A percentile compares a stretch with the other conserved stretches of the same genome.
Evolutionary conservation across 2,888 invertebrate genomes (phyloP).

Genomic region (Pinctada fucata): DNA sequence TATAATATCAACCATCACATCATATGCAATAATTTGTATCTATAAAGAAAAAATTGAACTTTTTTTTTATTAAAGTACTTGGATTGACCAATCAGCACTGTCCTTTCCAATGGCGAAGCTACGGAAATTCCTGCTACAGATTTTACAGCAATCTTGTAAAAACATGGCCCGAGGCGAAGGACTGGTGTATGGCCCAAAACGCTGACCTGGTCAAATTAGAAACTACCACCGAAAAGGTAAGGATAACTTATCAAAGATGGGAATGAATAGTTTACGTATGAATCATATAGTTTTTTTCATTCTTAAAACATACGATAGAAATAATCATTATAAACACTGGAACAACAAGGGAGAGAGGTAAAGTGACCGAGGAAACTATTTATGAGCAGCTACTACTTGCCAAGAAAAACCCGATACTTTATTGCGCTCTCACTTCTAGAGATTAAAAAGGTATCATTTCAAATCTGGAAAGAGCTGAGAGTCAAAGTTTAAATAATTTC

Average conservation of each 20-base stretch:
- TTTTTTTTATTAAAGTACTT: background rate
- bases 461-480: no score
- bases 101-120: conserved; percentile 42
- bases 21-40: background rate
- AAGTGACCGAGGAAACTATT: no score
- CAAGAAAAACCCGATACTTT: no score
- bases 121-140: conserved; percentile 44
- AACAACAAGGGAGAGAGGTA: no score
- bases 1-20: background rate
- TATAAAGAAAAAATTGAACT: background rate
- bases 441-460: no score
- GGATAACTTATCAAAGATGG: background rate
- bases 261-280: no score
- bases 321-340: no score
- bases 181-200: conserved; percentile 36
- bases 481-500: no score
- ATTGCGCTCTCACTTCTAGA: no score
- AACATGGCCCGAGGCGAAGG: conserved; percentile 40
- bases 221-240: conserved; percentile 38
- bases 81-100: conserved; percentile 37
- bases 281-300: no score
- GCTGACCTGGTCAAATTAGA: conserved; percentile 46
- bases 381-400: no score
- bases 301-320: no score
- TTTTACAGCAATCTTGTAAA: conserved; percentile 40